phyloP scores from a whole-genome alignment of 2,113 vertebrate genomes.

The Crotalus tigris region DNA sequence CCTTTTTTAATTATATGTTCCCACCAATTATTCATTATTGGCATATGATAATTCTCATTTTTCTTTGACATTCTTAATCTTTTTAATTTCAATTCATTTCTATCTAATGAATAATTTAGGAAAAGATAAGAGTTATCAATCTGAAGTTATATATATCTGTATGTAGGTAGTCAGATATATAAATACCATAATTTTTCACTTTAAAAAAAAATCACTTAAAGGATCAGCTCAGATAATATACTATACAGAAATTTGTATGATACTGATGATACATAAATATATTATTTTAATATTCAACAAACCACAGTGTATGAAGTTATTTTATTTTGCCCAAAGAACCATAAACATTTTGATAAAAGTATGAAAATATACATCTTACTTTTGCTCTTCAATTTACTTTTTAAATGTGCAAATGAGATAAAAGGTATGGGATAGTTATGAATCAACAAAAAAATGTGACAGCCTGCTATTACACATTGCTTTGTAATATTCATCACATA shows the following conservation, averaged over 20 bases:
- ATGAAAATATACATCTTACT: background rate
- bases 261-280: background rate
- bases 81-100: background rate
- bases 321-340: background rate
- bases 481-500: background rate
- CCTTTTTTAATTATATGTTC: background rate
- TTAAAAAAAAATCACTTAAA: background rate
- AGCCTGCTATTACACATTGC: background rate
- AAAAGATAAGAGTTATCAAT: background rate
- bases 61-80: background rate
- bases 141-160: background rate
- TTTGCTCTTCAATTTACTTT: background rate
- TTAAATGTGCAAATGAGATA: background rate
- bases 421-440: background rate
- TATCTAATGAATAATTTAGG: background rate
- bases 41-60: background rate
- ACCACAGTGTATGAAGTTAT: background rate
- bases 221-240: background rate
- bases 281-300: background rate
- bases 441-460: background rate
- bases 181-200: background rate
- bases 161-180: background rate
- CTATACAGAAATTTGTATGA: background rate
- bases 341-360: too few relatives aligned
- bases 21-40: background rate